Percentiles rank a stretch among this genome's conserved stretches.
Conservation (phyloP, 2,797 vertebrate species). For the Pseudotriccus pelzelni region DNA sequence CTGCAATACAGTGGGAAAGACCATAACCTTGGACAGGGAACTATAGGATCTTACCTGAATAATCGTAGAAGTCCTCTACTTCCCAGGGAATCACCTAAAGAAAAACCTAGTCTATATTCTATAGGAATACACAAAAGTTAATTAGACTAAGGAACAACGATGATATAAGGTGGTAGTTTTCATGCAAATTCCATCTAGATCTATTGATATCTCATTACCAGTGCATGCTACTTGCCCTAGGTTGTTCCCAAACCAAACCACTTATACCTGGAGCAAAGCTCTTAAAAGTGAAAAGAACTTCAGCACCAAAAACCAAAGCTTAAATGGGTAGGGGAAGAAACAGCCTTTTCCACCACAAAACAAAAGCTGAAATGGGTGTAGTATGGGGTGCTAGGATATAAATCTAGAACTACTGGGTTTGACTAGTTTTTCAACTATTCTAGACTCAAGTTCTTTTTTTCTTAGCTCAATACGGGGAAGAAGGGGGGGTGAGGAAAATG, state of each 20-base stretch:
- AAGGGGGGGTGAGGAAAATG: neutral
- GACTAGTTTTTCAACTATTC: neutral
- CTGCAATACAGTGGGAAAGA: neutral
- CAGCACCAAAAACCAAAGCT: neutral
- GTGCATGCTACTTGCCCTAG: neutral
- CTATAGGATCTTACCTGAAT: neutral
- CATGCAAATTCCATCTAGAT: neutral
- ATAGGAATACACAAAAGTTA: neutral
- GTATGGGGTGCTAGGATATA: neutral
- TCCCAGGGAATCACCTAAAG: neutral
- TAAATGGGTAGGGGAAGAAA: neutral
- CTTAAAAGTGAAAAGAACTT: neutral
- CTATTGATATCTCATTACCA: neutral
- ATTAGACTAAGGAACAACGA: neutral
- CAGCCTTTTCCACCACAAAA: neutral
- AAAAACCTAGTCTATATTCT: neutral
- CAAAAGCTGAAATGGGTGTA: neutral
- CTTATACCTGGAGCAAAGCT: neutral
- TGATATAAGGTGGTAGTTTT: neutral
- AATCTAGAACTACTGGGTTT: neutral
- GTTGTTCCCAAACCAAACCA: neutral
- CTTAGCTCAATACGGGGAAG: neutral
- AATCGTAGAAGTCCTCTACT: neutral
- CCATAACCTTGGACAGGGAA: neutral
- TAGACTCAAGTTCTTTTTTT: neutral